phyloP scores from a whole-genome alignment of 2,888 invertebrate genomes.

The Parnassius smintheus region DNA sequence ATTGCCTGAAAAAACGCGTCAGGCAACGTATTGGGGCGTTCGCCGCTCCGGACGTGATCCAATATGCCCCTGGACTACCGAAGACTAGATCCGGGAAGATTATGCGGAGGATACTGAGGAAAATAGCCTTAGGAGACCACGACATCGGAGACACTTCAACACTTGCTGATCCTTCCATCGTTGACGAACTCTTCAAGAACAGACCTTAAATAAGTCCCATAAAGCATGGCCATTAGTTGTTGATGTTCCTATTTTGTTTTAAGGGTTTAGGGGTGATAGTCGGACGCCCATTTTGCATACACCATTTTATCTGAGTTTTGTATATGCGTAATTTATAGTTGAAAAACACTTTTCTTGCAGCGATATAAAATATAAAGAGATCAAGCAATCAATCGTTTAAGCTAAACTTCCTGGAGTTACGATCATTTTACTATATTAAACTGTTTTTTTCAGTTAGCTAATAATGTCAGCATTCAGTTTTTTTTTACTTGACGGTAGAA shows the following conservation, averaged over 20 bases:
- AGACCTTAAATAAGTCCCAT: slow-evolving; percentile 69
- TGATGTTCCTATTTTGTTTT: slow-evolving; percentile 19
- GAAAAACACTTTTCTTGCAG: background rate
- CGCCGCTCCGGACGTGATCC: slow-evolving; percentile 96
- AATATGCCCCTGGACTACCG: slow-evolving; percentile 95
- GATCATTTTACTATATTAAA: no score
- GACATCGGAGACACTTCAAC: slow-evolving; percentile 97
- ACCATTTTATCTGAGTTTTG: background rate
- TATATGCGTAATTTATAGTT: no score
- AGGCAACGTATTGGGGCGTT: slow-evolving; percentile 97
- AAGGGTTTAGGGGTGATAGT: background rate
- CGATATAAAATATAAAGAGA: slow-evolving; percentile 12
- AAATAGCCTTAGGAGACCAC: slow-evolving; percentile 93
- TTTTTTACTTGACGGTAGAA: no score
- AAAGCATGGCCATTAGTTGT: slow-evolving; percentile 1
- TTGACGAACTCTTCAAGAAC: slow-evolving; percentile 89
- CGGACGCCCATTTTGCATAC: slow-evolving; percentile 2
- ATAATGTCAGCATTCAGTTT: no score
- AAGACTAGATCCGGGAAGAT: slow-evolving; percentile 99
- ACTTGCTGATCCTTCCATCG: slow-evolving; percentile 94
- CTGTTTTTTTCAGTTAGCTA: no score
- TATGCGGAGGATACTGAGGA: slow-evolving; percentile 96
- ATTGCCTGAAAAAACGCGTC: slow-evolving; percentile 88
- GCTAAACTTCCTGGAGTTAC: no score
- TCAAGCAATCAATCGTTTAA: no score